Conservation (phyloP, 1,140 invertebrate genomes). For the Conus betulinus region DNA sequence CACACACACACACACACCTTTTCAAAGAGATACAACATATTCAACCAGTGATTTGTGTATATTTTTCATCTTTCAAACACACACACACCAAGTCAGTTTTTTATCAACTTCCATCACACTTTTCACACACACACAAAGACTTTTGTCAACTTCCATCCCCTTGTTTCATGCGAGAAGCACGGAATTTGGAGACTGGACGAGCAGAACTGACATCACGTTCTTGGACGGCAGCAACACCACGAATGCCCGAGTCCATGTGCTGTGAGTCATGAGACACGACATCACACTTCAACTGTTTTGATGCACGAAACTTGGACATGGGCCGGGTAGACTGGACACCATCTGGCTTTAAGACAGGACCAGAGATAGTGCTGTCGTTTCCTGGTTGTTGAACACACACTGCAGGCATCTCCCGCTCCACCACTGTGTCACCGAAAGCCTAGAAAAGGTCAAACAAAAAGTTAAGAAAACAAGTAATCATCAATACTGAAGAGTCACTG, state of each 20-base stretch:
- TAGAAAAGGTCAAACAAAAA: not conserved
- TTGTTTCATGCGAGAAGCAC: conserved; percentile 9
- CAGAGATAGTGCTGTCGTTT: not conserved
- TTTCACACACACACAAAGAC: not conserved
- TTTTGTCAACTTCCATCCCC: not conserved
- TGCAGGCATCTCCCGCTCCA: not conserved
- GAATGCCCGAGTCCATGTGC: not conserved
- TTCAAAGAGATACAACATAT: too few species aligned
- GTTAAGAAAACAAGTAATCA: not conserved
- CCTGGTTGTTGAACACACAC: not conserved
- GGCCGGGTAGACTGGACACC: not conserved
- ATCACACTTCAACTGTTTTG: not conserved
- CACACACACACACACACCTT: too few species aligned
- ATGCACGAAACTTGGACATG: not conserved
- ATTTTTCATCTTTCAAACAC: too few species aligned
- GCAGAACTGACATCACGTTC: not conserved
- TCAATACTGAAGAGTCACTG: too few species aligned
- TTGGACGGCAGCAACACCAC: not conserved
- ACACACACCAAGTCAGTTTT: too few species aligned
- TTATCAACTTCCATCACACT: too few species aligned
- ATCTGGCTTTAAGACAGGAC: not conserved
- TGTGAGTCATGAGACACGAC: not conserved
- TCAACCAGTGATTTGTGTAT: too few species aligned
- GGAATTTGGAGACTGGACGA: conserved; percentile 14
- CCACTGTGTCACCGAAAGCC: not conserved